A percentile compares a stretch with the other conserved stretches of the same genome.
Conservation (phyloP, 2,113 vertebrate genomes). For the Apistogramma diplotaenia region DNA sequence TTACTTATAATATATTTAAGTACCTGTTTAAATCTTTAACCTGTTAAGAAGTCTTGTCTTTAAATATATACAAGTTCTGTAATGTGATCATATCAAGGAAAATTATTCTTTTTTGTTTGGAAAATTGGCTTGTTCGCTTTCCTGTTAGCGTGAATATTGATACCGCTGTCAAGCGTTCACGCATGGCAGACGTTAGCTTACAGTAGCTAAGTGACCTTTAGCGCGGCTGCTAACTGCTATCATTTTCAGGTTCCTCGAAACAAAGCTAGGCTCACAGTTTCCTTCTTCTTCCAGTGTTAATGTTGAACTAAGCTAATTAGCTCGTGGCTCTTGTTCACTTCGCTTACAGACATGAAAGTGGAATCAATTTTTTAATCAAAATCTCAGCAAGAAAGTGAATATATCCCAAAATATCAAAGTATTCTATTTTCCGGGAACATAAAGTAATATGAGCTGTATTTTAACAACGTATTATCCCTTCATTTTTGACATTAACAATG, state of each 20-base stretch:
- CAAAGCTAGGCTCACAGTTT: neutral
- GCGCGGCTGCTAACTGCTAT: neutral
- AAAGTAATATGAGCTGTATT: neutral
- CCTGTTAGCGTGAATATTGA: neutral
- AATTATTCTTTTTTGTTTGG: neutral
- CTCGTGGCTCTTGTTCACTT: neutral
- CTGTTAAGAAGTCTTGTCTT: neutral
- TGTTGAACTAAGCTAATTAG: neutral
- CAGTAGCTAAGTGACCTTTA: neutral
- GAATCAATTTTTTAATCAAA: neutral
- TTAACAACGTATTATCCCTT: neutral
- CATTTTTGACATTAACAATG: neutral
- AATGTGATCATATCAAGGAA: slow-evolving; percentile 17
- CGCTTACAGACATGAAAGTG: neutral
- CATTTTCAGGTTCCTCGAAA: neutral
- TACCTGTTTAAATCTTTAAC: slow-evolving; percentile 2
- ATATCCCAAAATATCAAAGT: neutral
- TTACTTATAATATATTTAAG: slow-evolving; percentile 18
- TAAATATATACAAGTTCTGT: slow-evolving; percentile 11
- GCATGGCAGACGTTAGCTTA: neutral
- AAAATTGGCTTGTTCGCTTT: neutral
- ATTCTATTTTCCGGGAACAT: neutral
- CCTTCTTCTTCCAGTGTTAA: neutral
- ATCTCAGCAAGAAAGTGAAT: neutral
- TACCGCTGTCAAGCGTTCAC: neutral